These are phyloP conservation scores for Erethizon dorsatum DNA, from an alignment of 2,797 vertebrate genomes.

Conservation along the genomic window DNA sequence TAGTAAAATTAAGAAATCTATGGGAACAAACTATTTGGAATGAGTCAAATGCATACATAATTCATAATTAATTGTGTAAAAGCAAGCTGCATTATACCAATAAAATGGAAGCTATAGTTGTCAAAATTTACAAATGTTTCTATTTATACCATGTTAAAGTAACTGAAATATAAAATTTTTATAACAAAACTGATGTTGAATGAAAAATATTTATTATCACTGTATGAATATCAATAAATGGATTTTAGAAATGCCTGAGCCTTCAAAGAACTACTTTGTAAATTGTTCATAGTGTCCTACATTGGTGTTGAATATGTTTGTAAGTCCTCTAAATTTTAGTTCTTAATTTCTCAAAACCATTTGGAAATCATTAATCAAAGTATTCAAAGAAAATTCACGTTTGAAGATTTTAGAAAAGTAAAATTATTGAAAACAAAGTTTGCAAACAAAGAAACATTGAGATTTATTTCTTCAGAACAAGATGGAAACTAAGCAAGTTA, in stretches of 20 bases:
- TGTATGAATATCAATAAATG: slow-evolving; percentile 6
- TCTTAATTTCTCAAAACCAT: slow-evolving; percentile 69
- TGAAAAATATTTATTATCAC: slow-evolving; percentile 60
- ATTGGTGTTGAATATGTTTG: slow-evolving; percentile 27
- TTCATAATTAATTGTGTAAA: slow-evolving; percentile 59
- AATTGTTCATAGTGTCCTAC: slow-evolving; percentile 45
- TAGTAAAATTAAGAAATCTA: slow-evolving; percentile 64
- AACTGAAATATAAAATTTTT: slow-evolving; percentile 57
- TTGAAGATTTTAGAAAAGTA: slow-evolving; percentile 72
- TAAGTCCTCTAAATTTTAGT: slow-evolving; percentile 63
- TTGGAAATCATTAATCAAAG: slow-evolving; percentile 70
- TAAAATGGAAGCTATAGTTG: slow-evolving; percentile 53
- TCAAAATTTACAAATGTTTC: slow-evolving; percentile 63
- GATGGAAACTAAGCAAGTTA: slow-evolving; percentile 59
- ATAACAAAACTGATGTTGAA: slow-evolving; percentile 61
- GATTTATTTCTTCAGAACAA: slow-evolving; percentile 72
- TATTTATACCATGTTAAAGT: slow-evolving; percentile 43
- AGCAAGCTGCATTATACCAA: slow-evolving; percentile 38
- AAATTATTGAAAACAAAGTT: slow-evolving; percentile 72
- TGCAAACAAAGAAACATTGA: slow-evolving; percentile 61
- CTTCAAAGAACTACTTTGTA: slow-evolving; percentile 66
- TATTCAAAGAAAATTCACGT: slow-evolving; percentile 65
- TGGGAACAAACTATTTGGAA: slow-evolving; percentile 50
- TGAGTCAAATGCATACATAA: slow-evolving; percentile 3
- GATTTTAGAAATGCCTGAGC: slow-evolving; percentile 63